Evolutionary conservation across 2,888 invertebrate genomes (phyloP).

Genomic region (Leucoptera coffeella): DNA sequence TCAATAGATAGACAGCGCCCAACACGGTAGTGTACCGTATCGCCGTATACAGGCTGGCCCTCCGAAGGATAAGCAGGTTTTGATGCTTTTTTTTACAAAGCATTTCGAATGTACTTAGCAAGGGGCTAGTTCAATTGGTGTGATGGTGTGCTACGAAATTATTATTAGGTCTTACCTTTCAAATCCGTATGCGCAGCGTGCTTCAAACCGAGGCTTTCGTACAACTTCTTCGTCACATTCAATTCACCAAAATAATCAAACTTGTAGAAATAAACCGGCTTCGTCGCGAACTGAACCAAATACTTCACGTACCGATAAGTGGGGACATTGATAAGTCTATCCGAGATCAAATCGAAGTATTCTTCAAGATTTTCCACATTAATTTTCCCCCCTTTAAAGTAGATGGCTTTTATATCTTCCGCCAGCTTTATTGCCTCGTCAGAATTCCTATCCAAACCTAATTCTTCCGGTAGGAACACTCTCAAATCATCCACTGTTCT

Average conservation of each 20-base stretch:
- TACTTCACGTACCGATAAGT: constrained; percentile 28
- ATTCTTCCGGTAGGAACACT: constrained; percentile 19
- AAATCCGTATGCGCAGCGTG: constrained; percentile 30
- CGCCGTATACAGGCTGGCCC: too few species aligned
- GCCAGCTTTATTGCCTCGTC: constrained; percentile 18
- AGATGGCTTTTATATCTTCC: constrained; percentile 20
- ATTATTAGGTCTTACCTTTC: too few species aligned
- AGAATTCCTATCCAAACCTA: constrained; percentile 22
- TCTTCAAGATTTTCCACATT: constrained; percentile 18
- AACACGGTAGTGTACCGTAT: too few species aligned
- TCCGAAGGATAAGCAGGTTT: too few species aligned
- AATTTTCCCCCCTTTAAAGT: constrained; percentile 19
- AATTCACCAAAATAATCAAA: constrained; percentile 35
- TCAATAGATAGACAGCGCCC: too few species aligned
- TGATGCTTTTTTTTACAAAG: too few species aligned
- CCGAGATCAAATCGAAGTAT: constrained; percentile 24
- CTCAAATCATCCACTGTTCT: constrained; percentile 20
- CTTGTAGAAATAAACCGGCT: constrained; percentile 30
- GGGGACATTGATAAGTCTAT: constrained; percentile 18
- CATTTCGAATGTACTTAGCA: too few species aligned
- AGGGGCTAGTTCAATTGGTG: too few species aligned
- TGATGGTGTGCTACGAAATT: too few species aligned
- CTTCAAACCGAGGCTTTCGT: constrained; percentile 12
- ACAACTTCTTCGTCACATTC: constrained; percentile 16
- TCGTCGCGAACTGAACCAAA: constrained; percentile 21